Percentiles rank a stretch among this genome's conserved stretches.
Conservation (phyloP, 2,113 vertebrate genomes). For the Pseudopodoces humilis region DNA sequence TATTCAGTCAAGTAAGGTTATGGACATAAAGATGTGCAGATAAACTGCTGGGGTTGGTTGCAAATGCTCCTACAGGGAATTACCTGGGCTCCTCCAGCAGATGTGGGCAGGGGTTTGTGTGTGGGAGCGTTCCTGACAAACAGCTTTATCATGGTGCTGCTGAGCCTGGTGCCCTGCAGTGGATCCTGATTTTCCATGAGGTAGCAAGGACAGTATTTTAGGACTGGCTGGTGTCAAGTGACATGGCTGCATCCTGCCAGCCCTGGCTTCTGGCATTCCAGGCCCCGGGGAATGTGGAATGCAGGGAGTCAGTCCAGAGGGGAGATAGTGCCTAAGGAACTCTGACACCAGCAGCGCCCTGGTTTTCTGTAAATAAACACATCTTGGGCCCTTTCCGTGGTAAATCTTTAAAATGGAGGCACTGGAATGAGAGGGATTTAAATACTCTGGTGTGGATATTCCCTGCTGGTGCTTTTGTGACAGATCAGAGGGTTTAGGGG, state of each 20-base stretch:
- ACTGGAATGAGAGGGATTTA: not conserved
- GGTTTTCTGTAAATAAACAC: not conserved
- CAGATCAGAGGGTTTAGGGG: not conserved
- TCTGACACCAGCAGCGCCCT: not conserved
- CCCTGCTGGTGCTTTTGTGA: not conserved
- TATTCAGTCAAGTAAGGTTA: conserved; percentile 81
- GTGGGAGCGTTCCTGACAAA: not conserved
- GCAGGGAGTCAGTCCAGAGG: fast-evolving
- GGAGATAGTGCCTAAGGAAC: fast-evolving
- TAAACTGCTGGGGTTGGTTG: not conserved
- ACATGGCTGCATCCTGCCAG: not conserved
- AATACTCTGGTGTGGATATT: fast-evolving
- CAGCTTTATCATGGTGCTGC: not conserved
- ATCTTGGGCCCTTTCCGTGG: not conserved
- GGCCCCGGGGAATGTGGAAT: not conserved
- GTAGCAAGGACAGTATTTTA: not conserved
- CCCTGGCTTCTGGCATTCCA: not conserved
- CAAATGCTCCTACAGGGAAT: fast-evolving
- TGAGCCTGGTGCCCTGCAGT: not conserved
- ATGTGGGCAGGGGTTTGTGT: fast-evolving
- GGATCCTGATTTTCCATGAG: not conserved
- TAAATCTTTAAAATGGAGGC: not conserved
- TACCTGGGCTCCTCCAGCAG: not conserved
- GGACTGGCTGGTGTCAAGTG: not conserved
- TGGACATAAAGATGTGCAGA: fast-evolving